Percentiles rank a stretch among this genome's conserved stretches.
Evolutionary conservation across 2,888 invertebrate species (phyloP).

Genomic region (Drosophila sordidula): DNA sequence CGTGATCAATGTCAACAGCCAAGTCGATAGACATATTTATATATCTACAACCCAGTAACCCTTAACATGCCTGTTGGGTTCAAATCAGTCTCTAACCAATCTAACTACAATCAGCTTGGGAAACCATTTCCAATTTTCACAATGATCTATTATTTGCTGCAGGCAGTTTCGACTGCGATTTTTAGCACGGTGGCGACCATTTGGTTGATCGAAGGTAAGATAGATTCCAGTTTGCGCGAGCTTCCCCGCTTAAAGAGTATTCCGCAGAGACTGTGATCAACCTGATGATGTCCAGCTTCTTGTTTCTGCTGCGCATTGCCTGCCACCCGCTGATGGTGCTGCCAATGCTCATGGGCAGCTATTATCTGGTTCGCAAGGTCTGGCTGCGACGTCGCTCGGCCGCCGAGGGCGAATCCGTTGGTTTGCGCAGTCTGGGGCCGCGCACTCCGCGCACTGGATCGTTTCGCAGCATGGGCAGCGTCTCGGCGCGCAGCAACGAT

Average conservation of each 20-base stretch:
- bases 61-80: constrained; percentile 1
- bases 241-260: background rate
- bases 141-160: constrained; percentile 55
- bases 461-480: constrained; percentile 49
- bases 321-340: constrained; percentile 64
- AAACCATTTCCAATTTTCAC: constrained; percentile 24
- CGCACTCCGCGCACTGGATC: constrained; percentile 46
- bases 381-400: constrained; percentile 21
- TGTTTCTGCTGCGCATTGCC: constrained; percentile 42
- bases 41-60: constrained; percentile 17
- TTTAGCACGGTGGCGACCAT: constrained; percentile 32
- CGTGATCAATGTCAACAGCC: too few species aligned
- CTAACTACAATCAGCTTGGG: background rate
- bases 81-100: background rate
- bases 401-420: background rate
- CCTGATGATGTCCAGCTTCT: constrained; percentile 60
- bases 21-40: background rate
- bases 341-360: constrained; percentile 39
- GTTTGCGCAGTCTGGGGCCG: background rate
- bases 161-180: constrained; percentile 45
- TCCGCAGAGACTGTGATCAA: constrained; percentile 51
- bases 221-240: background rate
- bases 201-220: constrained; percentile 60
- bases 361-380: constrained; percentile 28
- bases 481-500: constrained; percentile 34